These are phyloP conservation scores for Potorous gilbertii DNA, from an alignment of 2,797 vertebrate genomes.

Conservation along the genomic window DNA sequence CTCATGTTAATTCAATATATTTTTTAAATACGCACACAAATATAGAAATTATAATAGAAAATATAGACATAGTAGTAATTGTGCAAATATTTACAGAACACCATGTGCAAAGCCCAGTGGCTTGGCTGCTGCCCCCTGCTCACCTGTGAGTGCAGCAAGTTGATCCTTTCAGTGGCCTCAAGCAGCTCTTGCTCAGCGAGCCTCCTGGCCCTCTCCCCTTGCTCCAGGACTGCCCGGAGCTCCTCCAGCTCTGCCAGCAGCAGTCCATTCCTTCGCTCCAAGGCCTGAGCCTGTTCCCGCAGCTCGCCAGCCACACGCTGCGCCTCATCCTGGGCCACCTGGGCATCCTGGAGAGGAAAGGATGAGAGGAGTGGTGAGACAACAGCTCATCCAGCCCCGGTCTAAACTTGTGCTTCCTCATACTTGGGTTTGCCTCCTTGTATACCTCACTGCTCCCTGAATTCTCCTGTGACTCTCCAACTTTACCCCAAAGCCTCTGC, in stretches of 20 bases:
- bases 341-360: constrained; percentile 86
- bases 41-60: not conserved
- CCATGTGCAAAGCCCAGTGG: not conserved
- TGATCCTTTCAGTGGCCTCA: constrained; percentile 92
- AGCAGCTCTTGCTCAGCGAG: constrained; percentile 94
- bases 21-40: not conserved
- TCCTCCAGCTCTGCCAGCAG: constrained; percentile 92
- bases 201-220: constrained; percentile 92
- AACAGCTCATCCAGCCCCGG: fast-evolving
- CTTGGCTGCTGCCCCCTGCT: not conserved
- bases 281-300: constrained; percentile 90
- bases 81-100: not conserved
- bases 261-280: constrained; percentile 91
- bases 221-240: constrained; percentile 90
- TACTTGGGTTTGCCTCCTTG: not conserved
- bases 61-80: not conserved
- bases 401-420: not conserved
- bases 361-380: no score
- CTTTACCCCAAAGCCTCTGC: not conserved
- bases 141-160: constrained; percentile 94
- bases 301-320: constrained; percentile 89
- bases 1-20: not conserved
- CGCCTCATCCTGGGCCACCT: constrained; percentile 92
- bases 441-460: not conserved
- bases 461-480: not conserved